Base-by-base conservation (phyloP, 2,888 invertebrate genomes). In the Alentia gelatinosa region DNA sequence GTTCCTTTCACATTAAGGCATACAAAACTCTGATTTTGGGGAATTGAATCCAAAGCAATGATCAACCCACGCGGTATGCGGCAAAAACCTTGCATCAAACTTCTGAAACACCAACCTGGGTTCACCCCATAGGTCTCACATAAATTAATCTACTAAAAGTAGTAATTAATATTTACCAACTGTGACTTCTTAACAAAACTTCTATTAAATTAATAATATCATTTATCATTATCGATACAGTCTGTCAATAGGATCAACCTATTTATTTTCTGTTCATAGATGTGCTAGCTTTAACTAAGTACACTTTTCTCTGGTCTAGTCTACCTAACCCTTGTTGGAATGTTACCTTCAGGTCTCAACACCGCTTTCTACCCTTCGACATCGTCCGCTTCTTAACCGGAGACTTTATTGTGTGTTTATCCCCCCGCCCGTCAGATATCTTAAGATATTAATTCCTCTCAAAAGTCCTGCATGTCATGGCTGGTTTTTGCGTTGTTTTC, bases 201-300 rank as follows among this genome's bases (percentile, higher is more conserved):
- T 56, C 56, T 56, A 19, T 3, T 74, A 74, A 74, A 74, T 4
- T 4, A 35, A 5, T 68, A 68, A 68, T 30, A 68, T 68, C 23
- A 68, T 30, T 30, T 68, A 30, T 68, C 26, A 26, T 30, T 68
- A n/a, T 56, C 12, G 56, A n/a, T 74, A 74, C n/a, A 74, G 74
- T 15, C 74, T 74, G 74, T 74, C 26, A 86, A 86, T 86, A 86
- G 86, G 86, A 86, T 86, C 86, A 86, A 86, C 86, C 86, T 86
- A 86, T 86, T 26, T n/a, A n/a, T n/a, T n/a, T n/a, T 37, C 26
- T 37, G 79, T 79, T 39, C 74, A 74, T n/a, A 74, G 74, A 33
- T 74, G 12, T 37, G 79, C 79, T 79, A 79, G 37, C 26, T n/a
- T 37, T 30, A 30, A 68, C 79, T 79, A 79, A 35, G 79, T 39